Base-by-base conservation (phyloP, 2,113 vertebrate species). In the Apodemus speciosus region DNA sequence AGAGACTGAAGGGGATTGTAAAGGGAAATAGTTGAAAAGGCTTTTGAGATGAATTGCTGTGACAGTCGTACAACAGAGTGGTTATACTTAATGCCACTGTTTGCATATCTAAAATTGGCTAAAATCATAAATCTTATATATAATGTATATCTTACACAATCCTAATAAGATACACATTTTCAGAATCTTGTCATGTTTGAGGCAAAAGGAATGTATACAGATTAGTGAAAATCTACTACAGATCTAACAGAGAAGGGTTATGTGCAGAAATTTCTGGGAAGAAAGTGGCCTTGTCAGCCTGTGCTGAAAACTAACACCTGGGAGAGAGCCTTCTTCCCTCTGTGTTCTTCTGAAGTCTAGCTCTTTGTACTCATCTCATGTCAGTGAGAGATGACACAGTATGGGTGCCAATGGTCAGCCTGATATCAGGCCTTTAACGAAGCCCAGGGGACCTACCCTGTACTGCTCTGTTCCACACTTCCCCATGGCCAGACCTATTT, bases 91-190 rank as follows among this genome's bases (percentile, higher is more conserved):
- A 49, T 32, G 35, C 25, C 62, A 18, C 27, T 16, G 2, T 58
- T 35, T 13, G 8, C 7, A 60, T 38, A 46, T 64, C 40, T 49
- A 30, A 62, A 84, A 27, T 27, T 62, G 21, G 32, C 66, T 56
- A 38, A 83, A 46, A 66, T 23, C 15, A 20, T 72, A 76, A 83
- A 72, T 89, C 71, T 9, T 43, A 40, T 27, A 9, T 64, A 9
- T 64, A 66, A 32, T 58, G 23, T 92, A 18, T 77, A 56, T 85
- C 66, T 88, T 94, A 86, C 58, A 86, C 30, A 58, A 18, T 77
- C 43, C 43, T 46, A 68, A 76, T 51, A 43, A 64, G 3, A 21
- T 49, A 38, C 13, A 60, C 27, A 71, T 64, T 68, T 89, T 69
- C 69, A 56, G 6, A 69, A 60, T 21, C 58, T 27, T 83, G 56